Conservation (phyloP, 2,797 vertebrate genomes). For the Urosaurus nigricauda region DNA sequence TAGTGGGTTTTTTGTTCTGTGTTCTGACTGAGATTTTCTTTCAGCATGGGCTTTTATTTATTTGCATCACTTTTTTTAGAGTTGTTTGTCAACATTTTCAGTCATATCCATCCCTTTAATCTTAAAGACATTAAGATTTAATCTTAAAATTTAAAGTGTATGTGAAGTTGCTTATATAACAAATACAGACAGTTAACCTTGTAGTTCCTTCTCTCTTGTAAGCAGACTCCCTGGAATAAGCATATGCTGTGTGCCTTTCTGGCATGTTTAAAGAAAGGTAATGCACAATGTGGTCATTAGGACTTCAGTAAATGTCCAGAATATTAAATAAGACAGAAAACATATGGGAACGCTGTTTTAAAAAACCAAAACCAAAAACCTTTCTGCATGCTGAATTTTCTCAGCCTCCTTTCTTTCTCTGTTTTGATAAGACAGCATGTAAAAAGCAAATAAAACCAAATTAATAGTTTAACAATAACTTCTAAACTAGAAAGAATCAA, state of each 20-base stretch:
- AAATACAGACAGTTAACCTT: background rate
- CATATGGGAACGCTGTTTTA: background rate
- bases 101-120: no score
- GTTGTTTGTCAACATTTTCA: background rate
- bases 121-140: no score
- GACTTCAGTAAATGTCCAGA: background rate
- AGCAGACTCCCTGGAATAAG: background rate
- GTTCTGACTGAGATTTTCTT: background rate
- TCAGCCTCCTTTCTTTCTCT: background rate
- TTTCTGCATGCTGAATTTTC: background rate
- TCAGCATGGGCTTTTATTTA: background rate
- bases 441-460: background rate
- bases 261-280: background rate
- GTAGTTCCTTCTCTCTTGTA: no score
- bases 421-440: background rate
- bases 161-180: background rate
- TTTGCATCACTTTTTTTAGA: background rate
- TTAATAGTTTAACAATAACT: conserved; percentile 2
- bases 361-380: background rate
- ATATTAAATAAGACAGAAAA: background rate
- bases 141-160: background rate
- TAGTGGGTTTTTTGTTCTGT: background rate
- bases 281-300: background rate
- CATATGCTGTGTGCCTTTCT: background rate
- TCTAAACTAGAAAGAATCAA: background rate